Conservation (phyloP, 2,113 vertebrate genomes). For the Barnardius zonarius region DNA sequence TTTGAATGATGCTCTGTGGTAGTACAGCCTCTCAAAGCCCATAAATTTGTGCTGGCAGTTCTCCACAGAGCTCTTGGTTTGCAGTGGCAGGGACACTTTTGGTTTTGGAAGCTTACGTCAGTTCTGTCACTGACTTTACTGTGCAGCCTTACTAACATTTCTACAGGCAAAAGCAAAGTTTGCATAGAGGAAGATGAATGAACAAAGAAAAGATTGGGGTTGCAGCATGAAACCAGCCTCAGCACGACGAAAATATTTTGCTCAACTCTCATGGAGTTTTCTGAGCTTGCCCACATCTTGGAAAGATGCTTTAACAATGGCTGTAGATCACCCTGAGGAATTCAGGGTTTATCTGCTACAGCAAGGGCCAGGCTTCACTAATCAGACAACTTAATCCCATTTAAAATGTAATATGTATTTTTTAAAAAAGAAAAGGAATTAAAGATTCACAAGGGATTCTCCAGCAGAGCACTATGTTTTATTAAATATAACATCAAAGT, state of each 20-base stretch:
- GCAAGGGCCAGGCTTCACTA: constrained; percentile 62
- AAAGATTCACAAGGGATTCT: constrained; percentile 61
- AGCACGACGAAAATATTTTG: background rate
- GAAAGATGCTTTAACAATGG: background rate
- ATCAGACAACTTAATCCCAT: constrained; percentile 75
- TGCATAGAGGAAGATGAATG: background rate
- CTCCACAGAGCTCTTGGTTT: background rate
- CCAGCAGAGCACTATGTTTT: constrained; percentile 38
- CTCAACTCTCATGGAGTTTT: background rate
- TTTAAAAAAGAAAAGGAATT: constrained; percentile 60
- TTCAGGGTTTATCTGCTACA: constrained; percentile 57
- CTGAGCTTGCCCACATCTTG: constrained; percentile 14
- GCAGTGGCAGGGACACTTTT: background rate
- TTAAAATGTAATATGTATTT: constrained; percentile 64
- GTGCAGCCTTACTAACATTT: background rate
- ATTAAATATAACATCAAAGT: constrained; percentile 70
- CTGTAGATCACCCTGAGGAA: background rate
- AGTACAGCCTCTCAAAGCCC: background rate
- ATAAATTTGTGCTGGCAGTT: background rate
- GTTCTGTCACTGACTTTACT: background rate
- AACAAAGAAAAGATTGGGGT: background rate
- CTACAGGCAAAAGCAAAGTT: background rate
- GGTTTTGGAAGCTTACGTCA: background rate
- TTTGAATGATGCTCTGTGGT: background rate
- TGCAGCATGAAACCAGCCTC: background rate